Evolutionary conservation across 2,888 invertebrate species (phyloP).

Genomic region (Eucriotettix oculatus): DNA sequence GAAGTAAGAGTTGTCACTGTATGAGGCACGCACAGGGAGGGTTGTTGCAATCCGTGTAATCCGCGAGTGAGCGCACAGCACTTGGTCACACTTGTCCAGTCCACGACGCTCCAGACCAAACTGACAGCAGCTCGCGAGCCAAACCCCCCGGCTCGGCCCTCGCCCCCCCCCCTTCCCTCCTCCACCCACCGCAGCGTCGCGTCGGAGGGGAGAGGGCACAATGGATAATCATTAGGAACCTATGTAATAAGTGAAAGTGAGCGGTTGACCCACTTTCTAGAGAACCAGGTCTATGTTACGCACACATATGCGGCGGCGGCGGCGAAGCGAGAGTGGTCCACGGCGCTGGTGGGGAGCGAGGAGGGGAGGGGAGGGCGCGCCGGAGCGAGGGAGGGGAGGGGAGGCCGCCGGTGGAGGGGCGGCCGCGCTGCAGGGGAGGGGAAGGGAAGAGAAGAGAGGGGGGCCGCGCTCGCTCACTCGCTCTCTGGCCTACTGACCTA

Average conservation of each 20-base stretch:
- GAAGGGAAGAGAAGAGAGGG: constrained; percentile 33
- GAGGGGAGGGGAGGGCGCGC: constrained; percentile 15
- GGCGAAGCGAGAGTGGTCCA: constrained; percentile 14
- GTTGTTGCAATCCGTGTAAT: too few relatives aligned
- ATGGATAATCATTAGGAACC: constrained; percentile 54
- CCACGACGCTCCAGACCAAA: not conserved
- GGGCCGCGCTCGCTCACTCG: constrained; percentile 4
- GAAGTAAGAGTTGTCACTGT: too few relatives aligned
- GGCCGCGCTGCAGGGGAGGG: constrained; percentile 1
- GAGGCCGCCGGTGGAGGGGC: constrained; percentile 35
- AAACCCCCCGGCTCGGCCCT: constrained; percentile 34
- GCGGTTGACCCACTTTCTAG: constrained; percentile 70
- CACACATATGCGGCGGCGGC: constrained; percentile 15
- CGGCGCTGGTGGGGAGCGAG: constrained; percentile 30
- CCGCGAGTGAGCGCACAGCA: constrained; percentile 18
- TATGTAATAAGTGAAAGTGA: constrained; percentile 82
- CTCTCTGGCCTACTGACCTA: constrained; percentile 14
- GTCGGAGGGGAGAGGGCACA: constrained; percentile 27
- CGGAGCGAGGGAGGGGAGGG: constrained; percentile 29
- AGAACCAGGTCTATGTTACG: constrained; percentile 85
- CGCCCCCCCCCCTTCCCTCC: constrained; percentile 28
- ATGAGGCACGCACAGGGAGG: too few relatives aligned
- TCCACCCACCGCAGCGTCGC: not conserved
- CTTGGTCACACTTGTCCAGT: not conserved
- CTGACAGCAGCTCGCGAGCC: constrained; percentile 21